A percentile compares a stretch with the other conserved stretches of the same genome.
Conservation (phyloP, 1,140 invertebrate species). For the fruit fly (Drosophila melanogaster) region DNA sequence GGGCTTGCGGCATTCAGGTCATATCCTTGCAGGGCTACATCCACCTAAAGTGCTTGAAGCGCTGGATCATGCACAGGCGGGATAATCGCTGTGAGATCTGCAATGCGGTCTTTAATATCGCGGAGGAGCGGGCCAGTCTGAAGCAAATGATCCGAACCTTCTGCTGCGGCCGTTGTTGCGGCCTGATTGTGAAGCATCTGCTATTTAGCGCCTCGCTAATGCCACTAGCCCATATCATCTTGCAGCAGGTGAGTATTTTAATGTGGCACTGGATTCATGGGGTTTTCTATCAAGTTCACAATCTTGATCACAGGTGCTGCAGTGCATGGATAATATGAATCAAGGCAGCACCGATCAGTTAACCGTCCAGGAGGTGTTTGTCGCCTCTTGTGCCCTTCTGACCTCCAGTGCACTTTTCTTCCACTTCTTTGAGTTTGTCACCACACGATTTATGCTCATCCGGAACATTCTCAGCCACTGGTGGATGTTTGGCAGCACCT, state of each 20-base stretch:
- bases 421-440: slow-evolving; percentile 79
- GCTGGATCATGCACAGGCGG: slow-evolving; percentile 75
- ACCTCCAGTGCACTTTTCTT: slow-evolving; percentile 80
- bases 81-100: slow-evolving; percentile 79
- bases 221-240: slow-evolving; percentile 71
- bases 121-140: slow-evolving; percentile 62
- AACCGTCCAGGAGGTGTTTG: slow-evolving; percentile 68
- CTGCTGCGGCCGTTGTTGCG: slow-evolving; percentile 67
- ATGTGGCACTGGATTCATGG: too few relatives aligned
- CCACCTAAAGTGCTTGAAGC: slow-evolving; percentile 75
- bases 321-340: slow-evolving; percentile 80
- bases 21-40: slow-evolving; percentile 60
- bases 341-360: slow-evolving; percentile 69
- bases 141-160: slow-evolving; percentile 71
- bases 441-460: slow-evolving; percentile 72
- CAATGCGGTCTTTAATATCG: slow-evolving; percentile 54
- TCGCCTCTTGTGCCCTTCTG: slow-evolving; percentile 71
- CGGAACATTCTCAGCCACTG: slow-evolving; percentile 76
- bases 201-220: slow-evolving; percentile 68
- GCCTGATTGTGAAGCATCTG: slow-evolving; percentile 70
- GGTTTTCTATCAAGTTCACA: too few relatives aligned
- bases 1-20: background rate
- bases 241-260: slow-evolving; percentile 68
- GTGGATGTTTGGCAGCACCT: slow-evolving; percentile 80
- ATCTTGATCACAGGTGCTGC: slow-evolving; percentile 53